Evolutionary conservation across 1,140 invertebrate species (phyloP).

Genomic region (Elysia chlorotica): DNA sequence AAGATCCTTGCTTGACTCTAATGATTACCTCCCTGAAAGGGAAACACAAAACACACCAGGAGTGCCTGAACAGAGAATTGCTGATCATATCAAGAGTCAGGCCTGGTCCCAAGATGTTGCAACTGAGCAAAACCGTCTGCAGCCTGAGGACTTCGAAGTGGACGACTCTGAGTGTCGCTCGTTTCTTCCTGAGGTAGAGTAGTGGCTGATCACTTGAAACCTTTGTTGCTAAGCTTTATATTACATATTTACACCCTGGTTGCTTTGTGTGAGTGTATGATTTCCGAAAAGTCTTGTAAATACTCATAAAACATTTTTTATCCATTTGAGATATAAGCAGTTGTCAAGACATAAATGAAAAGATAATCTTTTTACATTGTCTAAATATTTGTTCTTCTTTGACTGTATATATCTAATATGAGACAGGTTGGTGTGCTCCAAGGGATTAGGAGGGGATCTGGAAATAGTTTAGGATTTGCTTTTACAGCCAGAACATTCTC

Average conservation of each 20-base stretch:
- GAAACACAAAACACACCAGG: neutral
- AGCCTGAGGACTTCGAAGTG: slow-evolving; percentile 11
- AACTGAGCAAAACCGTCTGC: neutral
- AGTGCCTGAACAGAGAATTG: neutral
- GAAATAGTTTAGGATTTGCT: neutral
- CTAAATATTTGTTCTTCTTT: neutral
- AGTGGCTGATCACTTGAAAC: too few relatives aligned
- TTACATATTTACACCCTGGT: neutral
- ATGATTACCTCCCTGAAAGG: too few relatives aligned
- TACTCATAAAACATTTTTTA: too few relatives aligned
- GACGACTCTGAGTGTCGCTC: neutral
- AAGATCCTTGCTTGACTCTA: neutral
- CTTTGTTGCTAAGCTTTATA: neutral
- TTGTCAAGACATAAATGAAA: too few relatives aligned
- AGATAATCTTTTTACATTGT: too few relatives aligned
- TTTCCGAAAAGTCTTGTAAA: too few relatives aligned
- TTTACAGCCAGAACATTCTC: too few relatives aligned
- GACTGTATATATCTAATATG: too few relatives aligned
- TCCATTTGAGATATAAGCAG: too few relatives aligned
- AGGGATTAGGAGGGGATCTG: neutral
- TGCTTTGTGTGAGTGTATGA: too few relatives aligned
- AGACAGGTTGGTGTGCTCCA: neutral
- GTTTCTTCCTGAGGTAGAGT: neutral
- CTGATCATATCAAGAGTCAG: too few relatives aligned
- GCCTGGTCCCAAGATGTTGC: neutral